Percentiles rank a stretch among this genome's conserved stretches.
These are phyloP conservation scores for Oikopleura vanhoeffeni DNA, from an alignment of 23 tunicate genomes.

Conservation along the genomic window DNA sequence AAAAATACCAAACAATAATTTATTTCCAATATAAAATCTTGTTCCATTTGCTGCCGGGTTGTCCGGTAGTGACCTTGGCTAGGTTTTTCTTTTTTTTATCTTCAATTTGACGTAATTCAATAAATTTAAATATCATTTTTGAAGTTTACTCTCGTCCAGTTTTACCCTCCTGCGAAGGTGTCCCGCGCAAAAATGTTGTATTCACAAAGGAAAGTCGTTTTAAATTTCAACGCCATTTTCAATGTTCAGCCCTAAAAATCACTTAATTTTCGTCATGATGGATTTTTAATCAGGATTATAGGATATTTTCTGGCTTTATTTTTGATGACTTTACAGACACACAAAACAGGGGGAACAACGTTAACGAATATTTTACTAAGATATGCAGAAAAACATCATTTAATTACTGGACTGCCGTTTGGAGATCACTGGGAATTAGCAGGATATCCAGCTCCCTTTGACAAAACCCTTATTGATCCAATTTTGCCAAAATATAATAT, in stretches of 20 bases:
- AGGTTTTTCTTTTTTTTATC: too few species aligned
- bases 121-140: too few species aligned
- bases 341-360: constrained; percentile 37
- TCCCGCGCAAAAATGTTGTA: not conserved
- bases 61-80: too few species aligned
- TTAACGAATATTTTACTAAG: constrained; percentile 56
- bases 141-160: not conserved
- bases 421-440: constrained; percentile 53
- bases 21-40: too few species aligned
- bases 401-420: constrained; percentile 51
- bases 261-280: too few species aligned
- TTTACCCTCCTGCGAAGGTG: not conserved
- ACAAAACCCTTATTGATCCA: constrained; percentile 33
- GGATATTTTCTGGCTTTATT: too few species aligned
- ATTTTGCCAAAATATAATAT: constrained; percentile 42
- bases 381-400: constrained; percentile 39
- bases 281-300: too few species aligned
- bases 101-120: too few species aligned
- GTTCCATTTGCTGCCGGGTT: too few species aligned
- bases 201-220: not conserved
- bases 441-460: constrained; percentile 63
- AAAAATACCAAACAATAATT: too few species aligned
- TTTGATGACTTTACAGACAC: not conserved
- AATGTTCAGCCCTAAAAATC: too few species aligned
- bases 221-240: not conserved